phyloP scores from a whole-genome alignment of 2,888 invertebrate genomes.

The Alcis repandata region DNA sequence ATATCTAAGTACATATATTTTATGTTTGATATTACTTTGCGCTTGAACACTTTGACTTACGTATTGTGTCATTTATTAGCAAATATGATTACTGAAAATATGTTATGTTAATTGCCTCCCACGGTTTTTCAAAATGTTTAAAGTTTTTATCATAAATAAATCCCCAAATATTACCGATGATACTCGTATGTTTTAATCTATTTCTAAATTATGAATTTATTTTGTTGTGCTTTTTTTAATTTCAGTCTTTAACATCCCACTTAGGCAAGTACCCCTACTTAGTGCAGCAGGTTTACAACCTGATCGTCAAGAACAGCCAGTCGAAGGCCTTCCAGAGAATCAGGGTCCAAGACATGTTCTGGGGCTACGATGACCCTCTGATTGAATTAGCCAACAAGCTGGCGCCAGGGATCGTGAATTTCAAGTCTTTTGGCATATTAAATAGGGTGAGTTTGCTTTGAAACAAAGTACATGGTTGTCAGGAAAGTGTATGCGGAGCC shows the following conservation, averaged over 20 bases:
- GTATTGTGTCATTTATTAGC: too few relatives aligned
- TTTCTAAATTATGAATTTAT: not conserved
- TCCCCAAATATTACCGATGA: too few relatives aligned
- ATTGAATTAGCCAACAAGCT: not conserved
- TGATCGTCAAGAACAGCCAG: not conserved
- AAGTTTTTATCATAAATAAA: too few relatives aligned
- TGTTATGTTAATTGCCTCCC: too few relatives aligned
- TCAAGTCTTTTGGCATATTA: not conserved
- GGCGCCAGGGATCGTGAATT: not conserved
- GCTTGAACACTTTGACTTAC: too few relatives aligned
- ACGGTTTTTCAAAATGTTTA: too few relatives aligned
- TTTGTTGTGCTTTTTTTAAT: not conserved
- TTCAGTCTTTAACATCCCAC: not conserved
- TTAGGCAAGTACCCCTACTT: slow-evolving; percentile 5
- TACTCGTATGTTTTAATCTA: too few relatives aligned
- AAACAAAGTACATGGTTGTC: not conserved
- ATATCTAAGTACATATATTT: too few relatives aligned
- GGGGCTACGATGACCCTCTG: slow-evolving; percentile 4
- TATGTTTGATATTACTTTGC: too few relatives aligned
- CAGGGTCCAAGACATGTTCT: not conserved
- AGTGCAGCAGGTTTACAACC: not conserved
- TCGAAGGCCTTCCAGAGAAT: not conserved
- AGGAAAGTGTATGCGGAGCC: too few relatives aligned
- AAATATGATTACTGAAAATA: too few relatives aligned
- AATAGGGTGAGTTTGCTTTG: not conserved